Evolutionary conservation across 2,888 invertebrate genomes (phyloP).

Genomic region (Agrochola macilenta): DNA sequence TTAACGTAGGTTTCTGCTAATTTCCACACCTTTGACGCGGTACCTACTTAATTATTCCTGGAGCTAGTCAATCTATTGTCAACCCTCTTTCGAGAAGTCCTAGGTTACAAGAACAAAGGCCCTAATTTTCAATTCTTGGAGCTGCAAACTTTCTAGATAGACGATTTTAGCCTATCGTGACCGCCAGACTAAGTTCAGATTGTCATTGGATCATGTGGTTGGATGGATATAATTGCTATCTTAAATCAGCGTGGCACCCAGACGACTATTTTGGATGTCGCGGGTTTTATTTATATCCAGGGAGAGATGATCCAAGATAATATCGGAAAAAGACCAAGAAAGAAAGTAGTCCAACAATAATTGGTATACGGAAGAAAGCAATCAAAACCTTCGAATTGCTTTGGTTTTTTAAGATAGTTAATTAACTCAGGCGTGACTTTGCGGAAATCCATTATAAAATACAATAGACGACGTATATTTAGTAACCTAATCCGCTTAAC

Average conservation of each 20-base stretch:
- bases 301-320: not conserved
- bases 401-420: no score
- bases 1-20: conserved; percentile 9
- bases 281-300: not conserved
- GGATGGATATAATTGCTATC: conserved; percentile 19
- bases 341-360: no score
- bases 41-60: conserved; percentile 20
- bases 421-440: no score
- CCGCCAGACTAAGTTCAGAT: not conserved
- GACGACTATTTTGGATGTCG: not conserved
- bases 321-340: not conserved
- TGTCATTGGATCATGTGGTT: not conserved
- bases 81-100: not conserved
- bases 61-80: not conserved
- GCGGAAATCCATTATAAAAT: no score
- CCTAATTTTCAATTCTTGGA: conserved; percentile 12
- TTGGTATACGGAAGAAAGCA: no score
- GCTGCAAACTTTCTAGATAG: conserved; percentile 19
- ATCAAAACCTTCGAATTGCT: no score
- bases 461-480: no score
- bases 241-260: not conserved
- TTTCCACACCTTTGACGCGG: conserved; percentile 21
- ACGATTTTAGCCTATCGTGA: conserved; percentile 16
- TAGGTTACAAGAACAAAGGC: not conserved
- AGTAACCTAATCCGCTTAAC: no score